Conservation (phyloP, 1,140 invertebrate genomes). For the Drosophila pruinosa region DNA sequence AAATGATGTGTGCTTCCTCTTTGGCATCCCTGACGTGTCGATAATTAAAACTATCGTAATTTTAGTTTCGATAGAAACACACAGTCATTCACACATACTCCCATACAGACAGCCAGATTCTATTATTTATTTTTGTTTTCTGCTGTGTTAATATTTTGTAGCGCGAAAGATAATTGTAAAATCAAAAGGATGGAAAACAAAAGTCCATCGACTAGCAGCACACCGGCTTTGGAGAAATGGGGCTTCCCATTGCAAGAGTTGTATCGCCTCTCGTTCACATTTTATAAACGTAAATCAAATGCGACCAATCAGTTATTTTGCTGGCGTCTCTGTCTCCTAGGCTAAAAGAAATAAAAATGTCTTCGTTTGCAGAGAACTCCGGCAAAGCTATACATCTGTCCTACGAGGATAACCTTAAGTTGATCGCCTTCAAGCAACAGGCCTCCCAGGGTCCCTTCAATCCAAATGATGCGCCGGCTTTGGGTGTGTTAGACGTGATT, state of each 20-base stretch:
- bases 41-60: neutral
- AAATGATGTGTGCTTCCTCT: neutral
- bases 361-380: conserved; percentile 96
- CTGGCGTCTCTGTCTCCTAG: neutral
- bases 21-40: conserved; percentile 6
- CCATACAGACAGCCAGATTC: conserved; percentile 27
- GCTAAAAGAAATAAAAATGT: too few relatives aligned
- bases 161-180: conserved; percentile 9
- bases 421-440: conserved; percentile 97
- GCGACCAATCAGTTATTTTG: conserved; percentile 23
- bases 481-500: conserved; percentile 97
- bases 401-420: conserved; percentile 95
- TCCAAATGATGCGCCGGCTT: conserved; percentile 89
- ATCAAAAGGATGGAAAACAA: conserved; percentile 36
- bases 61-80: conserved; percentile 6
- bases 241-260: conserved; percentile 90
- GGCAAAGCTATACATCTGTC: conserved; percentile 97
- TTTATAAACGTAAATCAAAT: conserved; percentile 91
- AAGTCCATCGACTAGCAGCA: conserved; percentile 21
- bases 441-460: conserved; percentile 93
- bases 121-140: conserved; percentile 71
- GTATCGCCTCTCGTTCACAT: conserved; percentile 92
- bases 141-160: conserved; percentile 44
- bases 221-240: conserved; percentile 83
- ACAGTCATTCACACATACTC: neutral